phyloP scores from a whole-genome alignment of 92 coral and sea anemone genomes.

The Phenganax stokvisi region DNA sequence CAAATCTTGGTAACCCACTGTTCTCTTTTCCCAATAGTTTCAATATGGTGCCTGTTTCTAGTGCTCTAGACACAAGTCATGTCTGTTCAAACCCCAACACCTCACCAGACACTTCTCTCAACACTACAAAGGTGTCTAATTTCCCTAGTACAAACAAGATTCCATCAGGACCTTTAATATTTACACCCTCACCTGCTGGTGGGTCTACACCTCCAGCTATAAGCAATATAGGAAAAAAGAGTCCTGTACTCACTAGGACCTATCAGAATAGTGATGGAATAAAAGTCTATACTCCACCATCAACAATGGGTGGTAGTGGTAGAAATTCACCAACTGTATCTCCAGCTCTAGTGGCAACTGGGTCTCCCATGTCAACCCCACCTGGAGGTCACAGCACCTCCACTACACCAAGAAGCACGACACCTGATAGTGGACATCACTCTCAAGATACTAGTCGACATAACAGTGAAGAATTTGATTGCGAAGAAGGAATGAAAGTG shows the following conservation, averaged over 20 bases:
- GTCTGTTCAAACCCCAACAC: constrained; percentile 31
- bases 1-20: constrained; percentile 38
- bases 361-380: constrained; percentile 38
- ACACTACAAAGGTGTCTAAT: neutral
- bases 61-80: constrained; percentile 36
- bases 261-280: constrained; percentile 20
- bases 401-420: constrained; percentile 74
- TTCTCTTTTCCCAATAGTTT: constrained; percentile 33
- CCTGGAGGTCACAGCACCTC: constrained; percentile 64
- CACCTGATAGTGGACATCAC: constrained; percentile 59
- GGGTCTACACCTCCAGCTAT: constrained; percentile 23
- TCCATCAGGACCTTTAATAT: constrained; percentile 24
- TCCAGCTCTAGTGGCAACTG: constrained; percentile 42
- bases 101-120: constrained; percentile 1
- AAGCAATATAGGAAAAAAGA: constrained; percentile 27
- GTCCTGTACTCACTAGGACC: constrained; percentile 36
- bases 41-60: constrained; percentile 35
- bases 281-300: constrained; percentile 32
- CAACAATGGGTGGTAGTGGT: constrained; percentile 32
- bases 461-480: constrained; percentile 50
- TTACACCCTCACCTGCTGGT: constrained; percentile 11
- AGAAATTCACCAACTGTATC: constrained; percentile 45
- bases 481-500: constrained; percentile 75
- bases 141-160: neutral
- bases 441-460: constrained; percentile 43